A percentile compares a stretch with the other conserved stretches of the same genome.
phyloP scores from a whole-genome alignment of 53 echinoderm and acorn worm species.

The Actinopyga echinites region DNA sequence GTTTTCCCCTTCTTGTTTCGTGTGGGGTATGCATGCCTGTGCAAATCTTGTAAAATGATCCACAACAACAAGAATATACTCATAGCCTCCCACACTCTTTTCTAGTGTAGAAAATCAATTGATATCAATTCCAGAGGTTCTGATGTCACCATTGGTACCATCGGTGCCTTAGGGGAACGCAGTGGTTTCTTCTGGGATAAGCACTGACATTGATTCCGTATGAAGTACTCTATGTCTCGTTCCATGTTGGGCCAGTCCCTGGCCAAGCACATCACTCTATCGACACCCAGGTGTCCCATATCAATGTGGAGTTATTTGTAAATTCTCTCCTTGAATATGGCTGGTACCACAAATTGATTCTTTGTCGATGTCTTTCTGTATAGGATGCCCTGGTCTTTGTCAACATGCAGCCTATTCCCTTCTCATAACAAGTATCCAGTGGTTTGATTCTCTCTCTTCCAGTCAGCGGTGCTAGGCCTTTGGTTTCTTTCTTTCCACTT shows the following conservation, averaged over 20 bases:
- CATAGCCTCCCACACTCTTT: constrained; percentile 34
- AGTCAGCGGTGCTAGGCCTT: background rate
- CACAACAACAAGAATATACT: constrained; percentile 49
- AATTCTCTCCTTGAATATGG: background rate
- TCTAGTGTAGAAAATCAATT: constrained; percentile 50
- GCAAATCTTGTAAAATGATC: constrained; percentile 56
- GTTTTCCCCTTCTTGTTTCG: constrained; percentile 66
- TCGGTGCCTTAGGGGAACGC: background rate
- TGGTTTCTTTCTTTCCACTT: background rate
- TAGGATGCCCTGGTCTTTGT: constrained; percentile 37
- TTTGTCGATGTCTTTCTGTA: constrained; percentile 27
- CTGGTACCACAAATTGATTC: constrained; percentile 35
- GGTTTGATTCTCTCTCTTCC: background rate
- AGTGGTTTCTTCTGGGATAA: background rate
- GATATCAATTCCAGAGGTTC: constrained; percentile 29
- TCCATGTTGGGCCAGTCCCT: constrained; percentile 40
- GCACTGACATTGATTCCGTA: constrained; percentile 1
- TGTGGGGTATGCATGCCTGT: constrained; percentile 70
- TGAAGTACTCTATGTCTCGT: no score
- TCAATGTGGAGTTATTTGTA: constrained; percentile 46
- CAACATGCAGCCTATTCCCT: background rate
- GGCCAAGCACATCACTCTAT: constrained; percentile 25
- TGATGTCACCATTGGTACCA: constrained; percentile 31
- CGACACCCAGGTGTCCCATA: constrained; percentile 43
- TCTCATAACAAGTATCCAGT: background rate